Evolutionary conservation across 2,113 vertebrate species (phyloP).

Genomic region (Trinectes maculatus): DNA sequence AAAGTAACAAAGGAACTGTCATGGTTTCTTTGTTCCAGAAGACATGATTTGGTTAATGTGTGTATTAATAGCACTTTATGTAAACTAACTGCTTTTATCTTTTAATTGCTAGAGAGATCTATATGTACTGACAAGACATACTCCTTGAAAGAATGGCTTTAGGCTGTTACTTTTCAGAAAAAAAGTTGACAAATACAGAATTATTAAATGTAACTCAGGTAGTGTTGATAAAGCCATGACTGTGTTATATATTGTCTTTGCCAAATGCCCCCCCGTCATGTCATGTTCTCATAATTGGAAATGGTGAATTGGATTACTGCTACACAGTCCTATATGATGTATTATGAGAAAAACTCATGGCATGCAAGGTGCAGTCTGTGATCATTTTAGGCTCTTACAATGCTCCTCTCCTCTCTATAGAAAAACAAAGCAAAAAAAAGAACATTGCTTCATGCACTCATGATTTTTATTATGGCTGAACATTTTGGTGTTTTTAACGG

Average conservation of each 20-base stretch:
- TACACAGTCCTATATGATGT: constrained; percentile 23
- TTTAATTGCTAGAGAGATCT: constrained; percentile 73
- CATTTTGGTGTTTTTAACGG: constrained; percentile 38
- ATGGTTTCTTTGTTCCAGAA: constrained; percentile 45
- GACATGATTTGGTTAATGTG: constrained; percentile 72
- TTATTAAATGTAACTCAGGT: constrained; percentile 83
- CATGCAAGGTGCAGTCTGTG: constrained; percentile 43
- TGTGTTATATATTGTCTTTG: constrained; percentile 64
- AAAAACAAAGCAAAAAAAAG: constrained; percentile 19
- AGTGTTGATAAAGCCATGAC: constrained; percentile 83
- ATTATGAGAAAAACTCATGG: constrained; percentile 15
- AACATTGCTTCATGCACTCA: constrained; percentile 49
- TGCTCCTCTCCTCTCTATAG: background rate
- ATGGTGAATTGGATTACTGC: constrained; percentile 47
- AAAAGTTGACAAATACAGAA: constrained; percentile 70
- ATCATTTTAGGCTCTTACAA: constrained; percentile 35
- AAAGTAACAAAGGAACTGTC: constrained; percentile 31
- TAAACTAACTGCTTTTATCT: constrained; percentile 76
- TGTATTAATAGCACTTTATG: constrained; percentile 85
- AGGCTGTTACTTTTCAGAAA: constrained; percentile 79
- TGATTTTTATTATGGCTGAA: constrained; percentile 33
- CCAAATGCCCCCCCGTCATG: constrained; percentile 61
- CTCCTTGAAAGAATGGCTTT: constrained; percentile 78
- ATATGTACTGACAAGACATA: constrained; percentile 72
- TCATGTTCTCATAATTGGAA: constrained; percentile 57